Base-by-base conservation (phyloP, 2,888 invertebrate genomes). In the Emmelina monodactyla region DNA sequence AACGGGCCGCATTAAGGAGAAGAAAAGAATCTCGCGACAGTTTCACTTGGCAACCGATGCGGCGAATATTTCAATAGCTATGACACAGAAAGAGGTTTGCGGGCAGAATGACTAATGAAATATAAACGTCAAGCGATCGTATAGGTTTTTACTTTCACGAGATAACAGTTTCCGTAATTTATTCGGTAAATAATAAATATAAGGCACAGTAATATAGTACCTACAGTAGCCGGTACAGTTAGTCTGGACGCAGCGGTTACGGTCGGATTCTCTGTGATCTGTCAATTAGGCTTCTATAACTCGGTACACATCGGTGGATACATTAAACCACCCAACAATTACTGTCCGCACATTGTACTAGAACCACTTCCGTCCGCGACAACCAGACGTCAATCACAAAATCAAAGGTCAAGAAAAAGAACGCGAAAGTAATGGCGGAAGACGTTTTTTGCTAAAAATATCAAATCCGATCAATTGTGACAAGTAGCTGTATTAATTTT, bases 31-130 rank as follows among this genome's bases (percentile, higher is more conserved):
- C 58, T 64, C 55, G 62, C 50, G 57, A 68, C 58, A 55, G 61
- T 72, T 71, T 69, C 62, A 67, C 71, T 65, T 70, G 59, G 70
- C 67, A 71, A 75, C 75, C 50, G 67, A 58, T 66, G 64, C 63
- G 61, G 61, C 56, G 50, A 67, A 69, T 67, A 62, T 62, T 53
- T 51, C 43, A 59, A 63, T 57, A 58, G 52, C 59, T 50, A 65
- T 62, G 66, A 66, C 68, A 72, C 53, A 67, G 62, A 72, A 66
- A 67, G 46, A 45, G 50, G 50, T 58, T 49, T 48, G 50, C 52
- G 47, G 43, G 44, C 46, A 47, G 58, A 65, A 69, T 68, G 49
- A 48, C 42, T 59, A 55, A 60, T 61, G 54, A 53, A 45, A 55
- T n/a, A n/a, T n/a, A n/a, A n/a, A n/a, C n/a, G n/a, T n/a, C n/a